Conservation (phyloP, 2,113 vertebrate genomes). For the Bufo gargarizans region DNA sequence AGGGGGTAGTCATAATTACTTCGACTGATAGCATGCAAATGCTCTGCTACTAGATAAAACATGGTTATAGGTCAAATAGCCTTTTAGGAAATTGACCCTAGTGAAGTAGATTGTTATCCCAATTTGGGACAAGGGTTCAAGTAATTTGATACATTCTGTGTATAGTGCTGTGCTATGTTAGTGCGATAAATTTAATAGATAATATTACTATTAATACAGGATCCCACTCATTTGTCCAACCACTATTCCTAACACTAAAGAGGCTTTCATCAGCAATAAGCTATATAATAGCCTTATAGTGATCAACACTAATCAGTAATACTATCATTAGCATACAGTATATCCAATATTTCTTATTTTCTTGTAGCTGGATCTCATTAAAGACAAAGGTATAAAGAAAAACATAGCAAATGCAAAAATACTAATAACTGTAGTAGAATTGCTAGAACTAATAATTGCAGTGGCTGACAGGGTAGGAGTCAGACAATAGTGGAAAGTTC, state of each 20-base stretch:
- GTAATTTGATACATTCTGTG: not conserved
- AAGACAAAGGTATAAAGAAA: not conserved
- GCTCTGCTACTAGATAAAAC: not conserved
- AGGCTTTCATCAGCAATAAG: not conserved
- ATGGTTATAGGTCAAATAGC: not conserved
- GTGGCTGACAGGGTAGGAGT: not conserved
- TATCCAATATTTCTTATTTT: not conserved
- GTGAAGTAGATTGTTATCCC: not conserved
- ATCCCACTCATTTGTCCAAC: not conserved
- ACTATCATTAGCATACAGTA: not conserved
- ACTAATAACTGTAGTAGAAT: not conserved
- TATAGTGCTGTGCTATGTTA: not conserved
- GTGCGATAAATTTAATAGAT: not conserved
- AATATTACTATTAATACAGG: not conserved
- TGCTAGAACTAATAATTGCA: constrained; percentile 14
- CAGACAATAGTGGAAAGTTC: constrained; percentile 3
- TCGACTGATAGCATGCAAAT: not conserved
- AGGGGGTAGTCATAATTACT: not conserved
- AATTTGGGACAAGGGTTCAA: not conserved
- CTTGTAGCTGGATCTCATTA: not conserved
- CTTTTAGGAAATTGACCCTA: not conserved
- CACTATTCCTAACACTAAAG: not conserved
- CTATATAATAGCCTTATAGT: not conserved
- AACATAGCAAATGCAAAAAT: not conserved
- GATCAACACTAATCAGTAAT: not conserved